Percentiles rank a stretch among this genome's conserved stretches.
These are phyloP conservation scores for Cervus canadensis DNA, from an alignment of 2,113 vertebrate genomes.

Conservation along the genomic window DNA sequence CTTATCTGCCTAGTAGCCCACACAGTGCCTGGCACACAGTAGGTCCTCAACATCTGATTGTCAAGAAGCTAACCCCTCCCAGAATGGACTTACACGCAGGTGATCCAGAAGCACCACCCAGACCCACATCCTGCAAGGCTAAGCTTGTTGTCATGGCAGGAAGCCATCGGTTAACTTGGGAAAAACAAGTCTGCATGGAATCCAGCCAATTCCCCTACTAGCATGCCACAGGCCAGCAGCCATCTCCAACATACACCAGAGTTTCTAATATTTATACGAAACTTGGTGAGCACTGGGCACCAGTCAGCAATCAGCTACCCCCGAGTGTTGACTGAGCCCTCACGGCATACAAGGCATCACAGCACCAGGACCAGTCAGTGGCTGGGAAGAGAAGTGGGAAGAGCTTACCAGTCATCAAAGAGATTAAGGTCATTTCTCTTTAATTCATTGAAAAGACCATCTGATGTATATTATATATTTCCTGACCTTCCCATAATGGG, in stretches of 20 bases:
- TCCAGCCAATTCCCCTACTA: neutral
- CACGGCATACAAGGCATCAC: neutral
- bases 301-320: neutral
- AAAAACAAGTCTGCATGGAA: neutral
- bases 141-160: neutral
- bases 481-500: neutral
- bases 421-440: neutral
- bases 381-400: neutral
- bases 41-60: neutral
- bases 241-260: neutral
- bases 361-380: neutral
- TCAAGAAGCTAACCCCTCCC: neutral
- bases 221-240: neutral
- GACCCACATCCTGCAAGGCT: neutral
- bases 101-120: neutral
- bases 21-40: neutral
- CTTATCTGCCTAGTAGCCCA: neutral
- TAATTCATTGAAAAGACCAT: neutral
- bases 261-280: neutral
- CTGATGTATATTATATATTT: neutral
- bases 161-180: neutral
- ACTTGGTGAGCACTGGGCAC: neutral
- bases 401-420: neutral
- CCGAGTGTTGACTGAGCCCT: neutral
- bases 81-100: neutral